phyloP scores from a whole-genome alignment of 2,113 vertebrate genomes.

The Solenodon paradoxus region DNA sequence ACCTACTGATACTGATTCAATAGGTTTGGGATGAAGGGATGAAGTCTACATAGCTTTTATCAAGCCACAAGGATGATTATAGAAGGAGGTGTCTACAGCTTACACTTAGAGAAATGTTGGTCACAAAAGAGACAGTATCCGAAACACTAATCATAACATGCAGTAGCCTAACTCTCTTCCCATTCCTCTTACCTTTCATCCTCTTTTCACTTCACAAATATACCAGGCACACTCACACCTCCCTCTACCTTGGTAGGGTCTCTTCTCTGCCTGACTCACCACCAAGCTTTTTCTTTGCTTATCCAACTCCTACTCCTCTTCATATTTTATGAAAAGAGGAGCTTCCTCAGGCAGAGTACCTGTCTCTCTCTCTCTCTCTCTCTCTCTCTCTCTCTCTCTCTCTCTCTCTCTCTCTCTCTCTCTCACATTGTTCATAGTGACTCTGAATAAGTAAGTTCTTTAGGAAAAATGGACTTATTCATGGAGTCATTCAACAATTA shows the following conservation, averaged over 20 bases:
- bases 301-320: background rate
- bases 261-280: background rate
- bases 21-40: background rate
- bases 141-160: background rate
- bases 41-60: background rate
- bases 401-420: background rate
- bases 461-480: background rate
- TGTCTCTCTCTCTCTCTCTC: background rate
- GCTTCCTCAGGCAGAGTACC: background rate
- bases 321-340: background rate
- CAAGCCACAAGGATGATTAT: background rate
- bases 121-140: background rate
- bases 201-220: background rate
- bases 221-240: background rate
- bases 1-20: background rate
- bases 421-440: background rate
- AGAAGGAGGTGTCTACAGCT: background rate
- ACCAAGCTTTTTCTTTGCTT: background rate
- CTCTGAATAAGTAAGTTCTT: background rate
- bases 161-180: background rate
- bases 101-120: background rate
- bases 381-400: background rate
- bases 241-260: background rate
- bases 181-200: background rate
- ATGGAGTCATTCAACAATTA: background rate